Conservation (phyloP, 1,140 invertebrate species). For the Arctopsyche grandis region DNA sequence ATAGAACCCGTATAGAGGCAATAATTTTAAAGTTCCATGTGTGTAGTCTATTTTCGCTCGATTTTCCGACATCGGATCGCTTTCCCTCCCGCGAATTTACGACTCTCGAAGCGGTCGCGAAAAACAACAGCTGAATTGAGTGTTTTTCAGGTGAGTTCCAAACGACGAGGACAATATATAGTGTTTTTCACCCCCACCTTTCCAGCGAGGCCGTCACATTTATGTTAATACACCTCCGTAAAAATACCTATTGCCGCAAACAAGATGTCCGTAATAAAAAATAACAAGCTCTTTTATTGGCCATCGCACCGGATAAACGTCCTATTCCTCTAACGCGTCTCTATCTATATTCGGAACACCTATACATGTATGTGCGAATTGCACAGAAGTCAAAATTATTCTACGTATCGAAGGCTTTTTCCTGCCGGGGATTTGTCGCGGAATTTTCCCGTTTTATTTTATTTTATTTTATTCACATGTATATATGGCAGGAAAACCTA, state of each 20-base stretch:
- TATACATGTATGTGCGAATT: conserved; percentile 15
- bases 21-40: too few relatives aligned
- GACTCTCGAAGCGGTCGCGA: too few relatives aligned
- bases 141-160: conserved; percentile 1
- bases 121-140: too few relatives aligned
- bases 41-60: too few relatives aligned
- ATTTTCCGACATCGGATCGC: too few relatives aligned
- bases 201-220: conserved; percentile 44
- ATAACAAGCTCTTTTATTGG: conserved; percentile 53
- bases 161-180: conserved; percentile 15
- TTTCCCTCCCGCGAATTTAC: too few relatives aligned
- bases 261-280: conserved; percentile 54
- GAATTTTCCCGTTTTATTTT: neutral
- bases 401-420: neutral
- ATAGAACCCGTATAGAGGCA: too few relatives aligned
- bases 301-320: conserved; percentile 46
- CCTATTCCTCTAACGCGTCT: conserved; percentile 14
- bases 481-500: too few relatives aligned
- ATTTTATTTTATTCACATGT: too few relatives aligned
- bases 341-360: neutral
- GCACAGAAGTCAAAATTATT: conserved; percentile 3
- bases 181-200: neutral
- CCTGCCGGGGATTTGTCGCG: neutral
- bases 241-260: conserved; percentile 52
- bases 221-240: conserved; percentile 53